A percentile compares a stretch with the other conserved stretches of the same genome.
Conservation (phyloP, 2,797 vertebrate genomes). For the Arctocebus calabarensis region DNA sequence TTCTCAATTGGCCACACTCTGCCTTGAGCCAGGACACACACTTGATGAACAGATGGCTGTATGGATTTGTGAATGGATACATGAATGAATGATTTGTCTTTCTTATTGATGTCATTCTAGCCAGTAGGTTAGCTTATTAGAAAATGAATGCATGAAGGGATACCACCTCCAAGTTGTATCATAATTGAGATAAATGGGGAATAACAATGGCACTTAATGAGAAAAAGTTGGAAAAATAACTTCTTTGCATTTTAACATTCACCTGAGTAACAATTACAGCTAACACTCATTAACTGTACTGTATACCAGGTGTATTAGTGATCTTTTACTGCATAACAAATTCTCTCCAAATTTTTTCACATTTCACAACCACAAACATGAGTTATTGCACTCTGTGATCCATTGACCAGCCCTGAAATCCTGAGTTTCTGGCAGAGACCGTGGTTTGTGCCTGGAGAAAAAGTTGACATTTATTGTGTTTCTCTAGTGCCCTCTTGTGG, state of each 20-base stretch:
- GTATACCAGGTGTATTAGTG: too few species aligned
- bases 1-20: not conserved
- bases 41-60: too few species aligned
- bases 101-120: not conserved
- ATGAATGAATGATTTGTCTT: not conserved
- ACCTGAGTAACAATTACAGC: not conserved
- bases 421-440: not conserved
- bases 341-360: not conserved
- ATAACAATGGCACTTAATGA: not conserved
- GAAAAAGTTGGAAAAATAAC: not conserved
- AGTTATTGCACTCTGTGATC: not conserved
- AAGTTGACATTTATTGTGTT: not conserved
- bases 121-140: not conserved
- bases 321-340: not conserved
- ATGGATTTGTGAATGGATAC: not conserved
- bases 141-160: not conserved
- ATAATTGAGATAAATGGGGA: not conserved
- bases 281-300: too few species aligned
- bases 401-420: not conserved
- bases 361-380: not conserved
- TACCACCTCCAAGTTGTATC: not conserved
- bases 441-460: accelerated
- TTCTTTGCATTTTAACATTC: not conserved
- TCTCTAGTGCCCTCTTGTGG: conserved; percentile 63
- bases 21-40: not conserved